phyloP scores from a whole-genome alignment of 2,113 vertebrate species.

The Gracilinanus agilis region DNA sequence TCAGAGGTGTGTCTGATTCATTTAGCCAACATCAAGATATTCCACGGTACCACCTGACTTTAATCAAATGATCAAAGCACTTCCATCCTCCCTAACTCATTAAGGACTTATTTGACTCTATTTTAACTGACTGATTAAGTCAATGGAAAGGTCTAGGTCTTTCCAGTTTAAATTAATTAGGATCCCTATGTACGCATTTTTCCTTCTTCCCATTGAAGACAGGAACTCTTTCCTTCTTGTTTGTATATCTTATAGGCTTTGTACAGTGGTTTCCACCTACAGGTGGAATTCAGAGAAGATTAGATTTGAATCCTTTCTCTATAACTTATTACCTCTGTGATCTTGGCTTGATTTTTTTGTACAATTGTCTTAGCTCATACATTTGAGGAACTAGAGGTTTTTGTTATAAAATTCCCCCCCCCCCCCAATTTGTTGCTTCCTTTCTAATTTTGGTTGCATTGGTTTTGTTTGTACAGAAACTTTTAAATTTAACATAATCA shows the following conservation, averaged over 20 bases:
- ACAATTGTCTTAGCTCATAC: too few species aligned
- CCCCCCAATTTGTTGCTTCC: too few species aligned
- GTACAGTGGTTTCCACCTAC: background rate
- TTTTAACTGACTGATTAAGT: background rate
- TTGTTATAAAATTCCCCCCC: too few species aligned
- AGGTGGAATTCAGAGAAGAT: background rate
- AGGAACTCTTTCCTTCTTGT: background rate
- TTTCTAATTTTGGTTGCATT: too few species aligned
- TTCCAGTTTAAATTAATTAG: background rate
- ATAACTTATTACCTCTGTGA: background rate
- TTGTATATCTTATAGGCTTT: background rate
- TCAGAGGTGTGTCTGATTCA: background rate
- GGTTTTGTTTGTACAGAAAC: too few species aligned
- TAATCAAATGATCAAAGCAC: background rate
- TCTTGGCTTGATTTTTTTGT: background rate
- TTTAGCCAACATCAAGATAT: background rate
- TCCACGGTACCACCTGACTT: background rate
- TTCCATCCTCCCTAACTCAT: background rate
- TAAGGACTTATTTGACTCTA: background rate
- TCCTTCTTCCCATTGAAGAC: background rate
- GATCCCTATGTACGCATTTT: background rate
- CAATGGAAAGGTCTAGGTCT: background rate
- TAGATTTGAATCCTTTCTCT: background rate
- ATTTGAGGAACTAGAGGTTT: too few species aligned
- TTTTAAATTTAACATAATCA: too few species aligned